Percentiles rank a stretch among this genome's conserved stretches.
These are phyloP conservation scores for Nomada goodeniana DNA, from an alignment of 2,888 invertebrate species.

Conservation along the genomic window DNA sequence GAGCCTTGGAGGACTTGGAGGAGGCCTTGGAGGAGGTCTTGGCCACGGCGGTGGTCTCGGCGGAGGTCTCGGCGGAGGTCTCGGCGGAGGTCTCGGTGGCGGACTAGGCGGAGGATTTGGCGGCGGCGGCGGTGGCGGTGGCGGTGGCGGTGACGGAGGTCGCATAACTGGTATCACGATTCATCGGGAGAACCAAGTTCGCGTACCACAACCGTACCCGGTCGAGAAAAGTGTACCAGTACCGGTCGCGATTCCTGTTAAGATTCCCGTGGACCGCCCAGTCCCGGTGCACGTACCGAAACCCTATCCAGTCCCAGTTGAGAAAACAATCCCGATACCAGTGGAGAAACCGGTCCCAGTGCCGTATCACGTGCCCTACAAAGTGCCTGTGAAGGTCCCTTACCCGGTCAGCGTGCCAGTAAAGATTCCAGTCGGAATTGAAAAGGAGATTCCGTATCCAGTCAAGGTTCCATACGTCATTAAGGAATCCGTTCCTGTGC, in stretches of 20 bases:
- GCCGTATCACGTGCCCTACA: constrained; percentile 76
- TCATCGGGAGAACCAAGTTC: constrained; percentile 78
- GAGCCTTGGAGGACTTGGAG: constrained; percentile 62
- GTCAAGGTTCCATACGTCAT: constrained; percentile 71
- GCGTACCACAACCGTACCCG: constrained; percentile 79
- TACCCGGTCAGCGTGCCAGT: constrained; percentile 75
- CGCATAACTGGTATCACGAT: constrained; percentile 79
- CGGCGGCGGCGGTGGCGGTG: constrained; percentile 64
- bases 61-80: constrained; percentile 59
- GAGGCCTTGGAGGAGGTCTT: constrained; percentile 56
- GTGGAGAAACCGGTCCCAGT: constrained; percentile 80
- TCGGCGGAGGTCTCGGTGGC: constrained; percentile 52
- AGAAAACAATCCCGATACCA: constrained; percentile 74
- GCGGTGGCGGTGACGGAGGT: constrained; percentile 73
- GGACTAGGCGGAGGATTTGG: constrained; percentile 66
- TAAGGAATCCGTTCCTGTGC: constrained; percentile 78
- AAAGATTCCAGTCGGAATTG: constrained; percentile 75
- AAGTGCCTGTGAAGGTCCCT: constrained; percentile 78
- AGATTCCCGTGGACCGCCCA: constrained; percentile 78
- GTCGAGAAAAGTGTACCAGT: constrained; percentile 79
- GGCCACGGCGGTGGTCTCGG: constrained; percentile 61
- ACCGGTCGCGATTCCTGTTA: constrained; percentile 77
- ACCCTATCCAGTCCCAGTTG: constrained; percentile 77
- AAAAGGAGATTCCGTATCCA: constrained; percentile 72
- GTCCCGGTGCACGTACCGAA: constrained; percentile 75